Evolutionary conservation across 1,140 invertebrate species (phyloP).

Genomic region (Pseudomyrmex cubaensis): DNA sequence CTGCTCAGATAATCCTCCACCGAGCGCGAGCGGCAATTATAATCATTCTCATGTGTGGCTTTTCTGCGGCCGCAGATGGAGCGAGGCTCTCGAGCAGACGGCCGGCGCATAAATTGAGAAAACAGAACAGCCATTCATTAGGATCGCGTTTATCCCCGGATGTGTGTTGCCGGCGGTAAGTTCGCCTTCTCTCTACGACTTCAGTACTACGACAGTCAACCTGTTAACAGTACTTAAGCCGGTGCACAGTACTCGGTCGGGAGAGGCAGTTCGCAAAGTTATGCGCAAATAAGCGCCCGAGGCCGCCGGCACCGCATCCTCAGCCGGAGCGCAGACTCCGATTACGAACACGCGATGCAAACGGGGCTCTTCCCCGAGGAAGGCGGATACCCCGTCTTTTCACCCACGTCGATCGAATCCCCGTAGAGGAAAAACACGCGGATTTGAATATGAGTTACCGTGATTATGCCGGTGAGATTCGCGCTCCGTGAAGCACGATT

Average conservation of each 20-base stretch:
- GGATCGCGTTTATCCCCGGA: slow-evolving; percentile 48
- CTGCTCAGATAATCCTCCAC: slow-evolving; percentile 12
- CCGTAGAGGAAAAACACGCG: slow-evolving; percentile 46
- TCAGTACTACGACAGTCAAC: slow-evolving; percentile 44
- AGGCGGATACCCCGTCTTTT: slow-evolving; percentile 65
- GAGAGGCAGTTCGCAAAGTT: slow-evolving; percentile 67
- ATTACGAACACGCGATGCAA: slow-evolving; percentile 72
- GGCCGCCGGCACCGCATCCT: slow-evolving; percentile 47
- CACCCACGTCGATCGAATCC: slow-evolving; percentile 62
- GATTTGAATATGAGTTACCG: slow-evolving; percentile 49
- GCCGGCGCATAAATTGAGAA: slow-evolving; percentile 57
- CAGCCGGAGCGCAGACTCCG: slow-evolving; percentile 35
- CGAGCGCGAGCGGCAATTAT: slow-evolving; percentile 34
- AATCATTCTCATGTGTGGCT: slow-evolving; percentile 56
- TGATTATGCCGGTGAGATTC: not conserved
- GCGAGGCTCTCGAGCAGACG: slow-evolving; percentile 21
- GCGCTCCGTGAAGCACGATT: slow-evolving; percentile 23
- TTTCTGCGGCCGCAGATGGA: slow-evolving; percentile 37
- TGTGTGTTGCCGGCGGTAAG: slow-evolving; percentile 23
- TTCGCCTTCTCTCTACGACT: slow-evolving; percentile 47
- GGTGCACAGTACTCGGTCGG: slow-evolving; percentile 15
- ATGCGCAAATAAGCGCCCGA: slow-evolving; percentile 72
- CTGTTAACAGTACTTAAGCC: slow-evolving; percentile 51
- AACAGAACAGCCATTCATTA: slow-evolving; percentile 61
- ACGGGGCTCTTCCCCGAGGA: slow-evolving; percentile 58